These are phyloP conservation scores for Cervus canadensis DNA, from an alignment of 2,113 vertebrate species.

Conservation along the genomic window DNA sequence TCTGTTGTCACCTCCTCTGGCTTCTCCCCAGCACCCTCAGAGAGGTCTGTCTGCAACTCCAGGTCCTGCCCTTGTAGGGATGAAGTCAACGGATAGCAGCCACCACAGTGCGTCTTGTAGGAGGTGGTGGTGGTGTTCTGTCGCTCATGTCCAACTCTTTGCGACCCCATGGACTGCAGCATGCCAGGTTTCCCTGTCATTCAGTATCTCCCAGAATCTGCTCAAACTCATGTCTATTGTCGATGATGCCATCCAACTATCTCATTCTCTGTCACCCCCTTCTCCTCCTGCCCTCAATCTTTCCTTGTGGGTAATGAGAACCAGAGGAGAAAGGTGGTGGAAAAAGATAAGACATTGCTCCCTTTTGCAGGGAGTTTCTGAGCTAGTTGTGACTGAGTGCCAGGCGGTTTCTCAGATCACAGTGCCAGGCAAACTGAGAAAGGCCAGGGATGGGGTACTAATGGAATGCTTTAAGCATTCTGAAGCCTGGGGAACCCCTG, in stretches of 20 bases:
- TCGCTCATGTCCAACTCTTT: neutral
- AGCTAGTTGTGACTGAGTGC: neutral
- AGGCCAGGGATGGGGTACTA: neutral
- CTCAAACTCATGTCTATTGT: neutral
- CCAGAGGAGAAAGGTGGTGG: neutral
- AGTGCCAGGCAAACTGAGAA: neutral
- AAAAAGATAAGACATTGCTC: neutral
- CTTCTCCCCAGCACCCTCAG: neutral
- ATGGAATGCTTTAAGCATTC: neutral
- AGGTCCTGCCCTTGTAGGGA: neutral
- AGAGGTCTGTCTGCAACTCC: no score
- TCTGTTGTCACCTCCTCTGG: neutral
- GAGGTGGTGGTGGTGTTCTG: rapidly evolving
- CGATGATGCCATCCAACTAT: neutral
- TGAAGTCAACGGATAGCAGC: neutral
- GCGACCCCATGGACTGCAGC: neutral
- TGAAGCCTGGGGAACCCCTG: neutral
- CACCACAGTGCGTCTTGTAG: neutral
- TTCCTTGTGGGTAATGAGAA: neutral
- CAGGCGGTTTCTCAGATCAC: neutral
- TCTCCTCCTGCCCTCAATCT: neutral
- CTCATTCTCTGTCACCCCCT: neutral
- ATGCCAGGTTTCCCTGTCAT: neutral
- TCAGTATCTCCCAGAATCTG: neutral
- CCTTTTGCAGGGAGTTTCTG: neutral